A percentile compares a stretch with the other conserved stretches of the same genome.
Conservation (phyloP, 2,797 vertebrate genomes). For the Eulemur rubriventer region DNA sequence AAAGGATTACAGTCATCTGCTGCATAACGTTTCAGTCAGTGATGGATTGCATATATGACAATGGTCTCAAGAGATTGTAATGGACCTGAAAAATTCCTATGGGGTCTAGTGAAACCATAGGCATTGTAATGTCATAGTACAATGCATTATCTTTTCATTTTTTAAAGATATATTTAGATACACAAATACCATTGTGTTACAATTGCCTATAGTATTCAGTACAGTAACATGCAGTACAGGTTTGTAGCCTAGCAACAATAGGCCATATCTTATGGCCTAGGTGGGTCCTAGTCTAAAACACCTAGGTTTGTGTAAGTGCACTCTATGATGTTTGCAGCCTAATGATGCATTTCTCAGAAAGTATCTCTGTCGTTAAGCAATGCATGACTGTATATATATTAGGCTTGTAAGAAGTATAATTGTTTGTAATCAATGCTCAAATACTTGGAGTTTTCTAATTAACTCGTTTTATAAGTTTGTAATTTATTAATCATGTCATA, state of each 20-base stretch:
- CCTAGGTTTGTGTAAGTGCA: neutral
- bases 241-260: neutral
- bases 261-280: neutral
- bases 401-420: neutral
- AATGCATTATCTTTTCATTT: neutral
- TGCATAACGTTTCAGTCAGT: neutral
- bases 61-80: neutral
- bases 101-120: neutral
- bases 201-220: neutral
- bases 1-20: neutral
- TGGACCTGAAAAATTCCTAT: neutral
- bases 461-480: neutral
- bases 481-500: neutral
- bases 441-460: neutral
- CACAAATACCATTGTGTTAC: neutral
- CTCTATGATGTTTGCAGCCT: neutral
- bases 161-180: neutral
- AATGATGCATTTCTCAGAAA: neutral
- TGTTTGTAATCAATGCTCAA: neutral
- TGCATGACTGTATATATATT: neutral
- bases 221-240: neutral
- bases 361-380: neutral
- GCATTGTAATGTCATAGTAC: neutral
- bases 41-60: neutral
- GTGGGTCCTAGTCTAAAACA: neutral